Conservation (phyloP, 2,888 invertebrate genomes). For the Harmothoe impar region DNA sequence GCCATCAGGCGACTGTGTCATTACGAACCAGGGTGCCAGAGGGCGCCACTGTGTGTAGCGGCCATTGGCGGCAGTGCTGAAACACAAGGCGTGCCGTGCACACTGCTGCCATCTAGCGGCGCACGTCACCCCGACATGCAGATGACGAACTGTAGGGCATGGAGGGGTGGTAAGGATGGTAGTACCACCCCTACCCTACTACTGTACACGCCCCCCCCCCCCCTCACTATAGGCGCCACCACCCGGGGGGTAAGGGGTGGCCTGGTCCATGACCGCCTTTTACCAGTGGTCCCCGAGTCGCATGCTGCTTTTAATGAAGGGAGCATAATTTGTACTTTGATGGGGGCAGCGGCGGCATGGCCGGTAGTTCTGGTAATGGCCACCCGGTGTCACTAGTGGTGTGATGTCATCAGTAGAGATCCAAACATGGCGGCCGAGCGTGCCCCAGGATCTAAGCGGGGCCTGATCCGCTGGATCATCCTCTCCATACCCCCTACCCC, state of each 20-base stretch:
- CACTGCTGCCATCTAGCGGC: not conserved
- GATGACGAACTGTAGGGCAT: not conserved
- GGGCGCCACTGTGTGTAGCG: not conserved
- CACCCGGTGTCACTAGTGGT: constrained; percentile 20
- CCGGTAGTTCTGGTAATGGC: constrained; percentile 2
- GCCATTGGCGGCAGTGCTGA: not conserved
- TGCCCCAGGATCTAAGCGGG: constrained; percentile 12
- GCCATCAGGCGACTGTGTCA: constrained; percentile 53
- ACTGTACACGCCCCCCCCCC: not conserved
- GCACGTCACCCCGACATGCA: constrained; percentile 5
- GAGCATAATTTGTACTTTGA: constrained; percentile 56
- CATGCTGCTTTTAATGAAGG: constrained; percentile 61
- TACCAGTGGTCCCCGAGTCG: not conserved
- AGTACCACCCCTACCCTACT: not conserved
- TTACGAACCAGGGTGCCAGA: not conserved
- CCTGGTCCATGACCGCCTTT: not conserved
- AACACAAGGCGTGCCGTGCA: constrained; percentile 33
- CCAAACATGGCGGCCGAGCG: constrained; percentile 31
- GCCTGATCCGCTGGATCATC: not conserved
- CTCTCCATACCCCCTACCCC: not conserved
- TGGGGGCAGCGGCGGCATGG: not conserved
- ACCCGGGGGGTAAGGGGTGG: not conserved
- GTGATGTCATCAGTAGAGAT: constrained; percentile 51
- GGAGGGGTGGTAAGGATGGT: not conserved
- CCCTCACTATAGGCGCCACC: not conserved